Conservation (phyloP, 2,888 invertebrate genomes). For the Lepidocyrtinus sp. region DNA sequence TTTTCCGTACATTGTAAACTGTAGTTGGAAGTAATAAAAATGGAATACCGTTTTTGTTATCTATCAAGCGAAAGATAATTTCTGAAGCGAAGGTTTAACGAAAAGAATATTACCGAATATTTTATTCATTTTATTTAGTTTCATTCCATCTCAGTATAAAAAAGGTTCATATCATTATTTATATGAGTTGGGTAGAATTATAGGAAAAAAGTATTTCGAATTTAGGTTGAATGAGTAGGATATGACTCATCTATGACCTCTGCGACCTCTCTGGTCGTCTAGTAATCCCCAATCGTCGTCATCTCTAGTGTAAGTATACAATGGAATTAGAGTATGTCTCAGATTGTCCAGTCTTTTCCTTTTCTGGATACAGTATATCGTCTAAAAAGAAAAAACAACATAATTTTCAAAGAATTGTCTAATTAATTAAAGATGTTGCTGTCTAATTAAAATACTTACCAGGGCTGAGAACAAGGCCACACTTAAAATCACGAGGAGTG, state of each 20-base stretch:
- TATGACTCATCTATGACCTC: no score
- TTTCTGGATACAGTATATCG: slow-evolving; percentile 57
- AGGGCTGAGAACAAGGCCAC: slow-evolving; percentile 57
- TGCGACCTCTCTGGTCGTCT: slow-evolving; percentile 29
- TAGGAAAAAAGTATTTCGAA: no score
- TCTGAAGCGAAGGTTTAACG: no score
- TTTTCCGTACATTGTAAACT: neutral
- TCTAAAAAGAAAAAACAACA: slow-evolving; percentile 34
- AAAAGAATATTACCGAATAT: no score
- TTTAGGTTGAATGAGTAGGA: no score
- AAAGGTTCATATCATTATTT: no score
- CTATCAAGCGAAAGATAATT: no score
- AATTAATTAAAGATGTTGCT: no score
- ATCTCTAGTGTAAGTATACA: slow-evolving; percentile 81
- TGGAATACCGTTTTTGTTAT: neutral
- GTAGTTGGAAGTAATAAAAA: neutral
- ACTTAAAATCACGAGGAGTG: slow-evolving; percentile 49
- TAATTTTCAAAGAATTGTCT: neutral
- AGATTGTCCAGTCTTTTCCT: slow-evolving; percentile 76
- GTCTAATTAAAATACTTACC: slow-evolving; percentile 47
- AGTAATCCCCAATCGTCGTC: slow-evolving; percentile 74
- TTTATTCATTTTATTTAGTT: no score
- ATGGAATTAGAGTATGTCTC: slow-evolving; percentile 78
- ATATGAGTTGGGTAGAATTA: no score
- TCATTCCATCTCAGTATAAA: no score